Base-by-base conservation (phyloP, 1,140 invertebrate genomes). In the Doryteuthis pealeii region DNA sequence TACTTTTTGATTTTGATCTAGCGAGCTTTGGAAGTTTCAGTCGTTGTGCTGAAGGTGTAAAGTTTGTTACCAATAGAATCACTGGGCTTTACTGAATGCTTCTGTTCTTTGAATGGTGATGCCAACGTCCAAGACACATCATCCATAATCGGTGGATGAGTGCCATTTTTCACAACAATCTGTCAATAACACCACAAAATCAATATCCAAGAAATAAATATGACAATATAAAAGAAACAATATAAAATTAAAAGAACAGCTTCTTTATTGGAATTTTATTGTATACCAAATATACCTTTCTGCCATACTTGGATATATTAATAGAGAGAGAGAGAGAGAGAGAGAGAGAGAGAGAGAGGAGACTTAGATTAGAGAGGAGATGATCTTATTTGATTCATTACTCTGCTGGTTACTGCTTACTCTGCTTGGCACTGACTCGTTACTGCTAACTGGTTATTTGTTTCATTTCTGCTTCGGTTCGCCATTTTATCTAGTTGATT, bases 61-160 rank as follows among this genome's bases (percentile, higher is more conserved):
- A 92, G 75, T 87, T n/a, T 87, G 79, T 88, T 90, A 70, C 90
- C 91, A 70, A 92, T 92, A 58, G 89, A 90, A 85, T 94, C 92
- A 58, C 89, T 90, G 4, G 92, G 92, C 76, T 90, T 91, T 18
- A 89, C 86, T 74, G 84, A 83, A 74, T 79, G 84, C 77, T 84
- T 85, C 70, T 88, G 79, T 77, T 88, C 87, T 74, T 88, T 88
- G 75, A 84, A 88, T 45, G 88, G 88, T 54, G 87, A 82, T 70
- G 87, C 88, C 49, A 85, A 76, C n/a, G 87, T 89, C 87, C 87
- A 89, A 76, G 87, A 88, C 71, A 85, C 86, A 32, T 83, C 82
- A 74, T 87, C 85, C 85, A 89, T 87, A 31, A 89, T 83, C 18
- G 88, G 88, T 6, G 88, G 88, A 80, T 89, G 86, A 70, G 86